phyloP scores from a whole-genome alignment of 2,888 invertebrate species.

The Rugalucina vietnamica region DNA sequence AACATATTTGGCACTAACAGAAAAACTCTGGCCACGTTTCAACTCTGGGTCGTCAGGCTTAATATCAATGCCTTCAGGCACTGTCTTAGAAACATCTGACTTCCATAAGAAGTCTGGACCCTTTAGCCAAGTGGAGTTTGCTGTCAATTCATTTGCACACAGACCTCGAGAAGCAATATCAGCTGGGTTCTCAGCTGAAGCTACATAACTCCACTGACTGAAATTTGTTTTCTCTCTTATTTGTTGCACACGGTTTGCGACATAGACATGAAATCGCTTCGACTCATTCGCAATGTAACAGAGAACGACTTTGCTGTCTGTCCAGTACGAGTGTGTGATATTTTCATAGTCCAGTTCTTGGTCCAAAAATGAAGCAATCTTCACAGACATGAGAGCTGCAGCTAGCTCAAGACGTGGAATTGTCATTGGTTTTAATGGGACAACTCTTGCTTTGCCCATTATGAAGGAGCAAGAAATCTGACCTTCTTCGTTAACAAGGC shows the following conservation, averaged over 20 bases:
- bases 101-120: slow-evolving; percentile 38
- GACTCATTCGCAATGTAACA: background rate
- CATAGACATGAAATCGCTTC: background rate
- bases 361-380: background rate
- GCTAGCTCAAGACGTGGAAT: slow-evolving; percentile 8
- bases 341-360: slow-evolving; percentile 10
- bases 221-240: background rate
- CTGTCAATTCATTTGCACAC: background rate
- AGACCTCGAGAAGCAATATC: background rate
- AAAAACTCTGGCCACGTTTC: background rate
- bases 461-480: too few species aligned
- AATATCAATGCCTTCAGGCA: background rate
- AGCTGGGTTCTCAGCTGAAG: slow-evolving; percentile 7
- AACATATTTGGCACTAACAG: background rate
- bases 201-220: background rate
- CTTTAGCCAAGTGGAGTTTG: slow-evolving; percentile 53
- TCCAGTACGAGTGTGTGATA: background rate
- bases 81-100: background rate
- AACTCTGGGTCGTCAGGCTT: slow-evolving; percentile 20
- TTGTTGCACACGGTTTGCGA: background rate
- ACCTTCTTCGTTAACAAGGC: too few species aligned
- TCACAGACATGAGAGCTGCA: slow-evolving; percentile 6
- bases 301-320: background rate
- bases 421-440: slow-evolving; percentile 2
- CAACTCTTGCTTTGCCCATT: too few species aligned